These are phyloP conservation scores for Corythornis cristatus DNA, from an alignment of 2,113 vertebrate species.

Conservation along the genomic window DNA sequence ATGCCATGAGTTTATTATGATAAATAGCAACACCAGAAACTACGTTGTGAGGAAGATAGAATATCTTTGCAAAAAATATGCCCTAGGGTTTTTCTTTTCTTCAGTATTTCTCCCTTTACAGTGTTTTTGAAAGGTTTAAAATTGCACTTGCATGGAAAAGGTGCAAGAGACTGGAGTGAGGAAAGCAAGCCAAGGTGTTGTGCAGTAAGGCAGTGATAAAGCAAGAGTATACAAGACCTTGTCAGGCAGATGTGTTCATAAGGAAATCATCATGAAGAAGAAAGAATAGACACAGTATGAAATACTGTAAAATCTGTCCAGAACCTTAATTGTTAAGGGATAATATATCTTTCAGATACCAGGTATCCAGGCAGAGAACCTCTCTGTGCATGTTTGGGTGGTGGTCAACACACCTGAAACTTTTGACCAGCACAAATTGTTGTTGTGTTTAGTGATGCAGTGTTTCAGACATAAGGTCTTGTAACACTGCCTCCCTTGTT, in stretches of 20 bases:
- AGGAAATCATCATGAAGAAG: neutral
- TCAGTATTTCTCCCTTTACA: neutral
- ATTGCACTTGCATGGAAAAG: neutral
- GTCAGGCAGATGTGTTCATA: neutral
- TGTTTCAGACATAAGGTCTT: neutral
- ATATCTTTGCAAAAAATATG: neutral
- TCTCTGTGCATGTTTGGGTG: neutral
- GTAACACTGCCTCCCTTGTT: neutral
- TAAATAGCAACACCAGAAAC: neutral
- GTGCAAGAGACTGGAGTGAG: neutral
- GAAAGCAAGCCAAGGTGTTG: neutral
- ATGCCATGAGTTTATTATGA: neutral
- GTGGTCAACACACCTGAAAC: neutral
- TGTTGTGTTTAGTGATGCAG: neutral
- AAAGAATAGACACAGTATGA: neutral
- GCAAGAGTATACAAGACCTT: neutral
- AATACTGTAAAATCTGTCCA: neutral
- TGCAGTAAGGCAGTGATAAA: neutral
- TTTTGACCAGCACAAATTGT: neutral
- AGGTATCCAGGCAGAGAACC: neutral
- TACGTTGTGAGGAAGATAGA: neutral
- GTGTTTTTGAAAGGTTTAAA: conserved; percentile 13
- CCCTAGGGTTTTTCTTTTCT: neutral
- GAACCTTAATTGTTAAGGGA: neutral
- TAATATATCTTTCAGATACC: neutral